Conservation (phyloP, 2,888 invertebrate genomes). For the Chloromyia formosa region DNA sequence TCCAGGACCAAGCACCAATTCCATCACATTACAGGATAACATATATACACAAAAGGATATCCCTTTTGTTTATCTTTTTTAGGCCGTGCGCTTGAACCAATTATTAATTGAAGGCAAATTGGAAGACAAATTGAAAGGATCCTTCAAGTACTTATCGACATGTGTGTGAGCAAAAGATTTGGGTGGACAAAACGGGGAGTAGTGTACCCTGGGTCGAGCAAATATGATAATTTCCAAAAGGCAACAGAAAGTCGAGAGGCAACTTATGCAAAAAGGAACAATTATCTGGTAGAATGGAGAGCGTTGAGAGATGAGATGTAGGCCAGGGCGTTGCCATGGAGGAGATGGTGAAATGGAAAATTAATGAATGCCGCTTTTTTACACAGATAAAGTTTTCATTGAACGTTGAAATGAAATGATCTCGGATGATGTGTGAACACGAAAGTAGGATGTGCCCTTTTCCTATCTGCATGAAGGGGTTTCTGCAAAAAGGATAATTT, state of each 20-base stretch:
- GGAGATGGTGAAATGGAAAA: neutral
- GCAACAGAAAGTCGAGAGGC: too few species aligned
- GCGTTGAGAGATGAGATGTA: neutral
- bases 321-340: neutral
- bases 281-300: neutral
- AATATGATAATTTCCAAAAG: too few species aligned
- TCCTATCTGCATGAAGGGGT: too few species aligned
- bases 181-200: neutral
- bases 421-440: neutral
- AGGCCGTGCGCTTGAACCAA: neutral
- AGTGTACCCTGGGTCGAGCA: too few species aligned
- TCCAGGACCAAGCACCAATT: neutral
- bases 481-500: too few species aligned
- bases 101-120: conserved; percentile 27
- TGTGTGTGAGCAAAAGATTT: neutral
- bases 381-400: neutral
- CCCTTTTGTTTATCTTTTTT: neutral
- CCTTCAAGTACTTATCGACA: neutral
- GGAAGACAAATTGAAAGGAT: conserved; percentile 19
- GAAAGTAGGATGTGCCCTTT: neutral
- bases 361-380: neutral
- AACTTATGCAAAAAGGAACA: neutral
- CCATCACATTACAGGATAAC: too few species aligned
- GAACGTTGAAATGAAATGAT: neutral
- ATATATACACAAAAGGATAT: too few species aligned